Evolutionary conservation across 1,140 invertebrate genomes (phyloP).

Genomic region (Drosophila fuyamai): DNA sequence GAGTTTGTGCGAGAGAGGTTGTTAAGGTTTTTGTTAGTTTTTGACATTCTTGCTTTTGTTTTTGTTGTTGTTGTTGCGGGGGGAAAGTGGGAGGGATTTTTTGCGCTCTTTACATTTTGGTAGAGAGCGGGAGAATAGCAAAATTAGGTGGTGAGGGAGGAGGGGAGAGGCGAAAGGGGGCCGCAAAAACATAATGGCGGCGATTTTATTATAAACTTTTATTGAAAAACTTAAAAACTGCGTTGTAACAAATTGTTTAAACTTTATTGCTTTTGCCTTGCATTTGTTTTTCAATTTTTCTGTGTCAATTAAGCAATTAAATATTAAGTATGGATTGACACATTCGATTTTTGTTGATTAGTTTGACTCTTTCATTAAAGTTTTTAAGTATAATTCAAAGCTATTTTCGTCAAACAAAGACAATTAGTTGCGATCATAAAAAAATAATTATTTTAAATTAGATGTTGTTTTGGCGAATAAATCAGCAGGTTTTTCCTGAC

Average conservation of each 20-base stretch:
- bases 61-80: conserved; percentile 42
- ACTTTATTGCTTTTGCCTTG: conserved; percentile 58
- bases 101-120: conserved; percentile 18
- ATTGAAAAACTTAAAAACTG: conserved; percentile 76
- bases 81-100: conserved; percentile 29
- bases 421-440: too few relatives aligned
- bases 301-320: conserved; percentile 51
- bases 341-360: conserved; percentile 9
- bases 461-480: too few relatives aligned
- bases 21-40: conserved; percentile 73
- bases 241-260: conserved; percentile 80
- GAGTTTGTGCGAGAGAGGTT: conserved; percentile 38
- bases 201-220: conserved; percentile 69
- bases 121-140: conserved; percentile 15
- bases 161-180: conserved; percentile 15
- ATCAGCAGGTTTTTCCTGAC: too few relatives aligned
- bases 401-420: too few relatives aligned
- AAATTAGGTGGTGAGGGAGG: conserved; percentile 28
- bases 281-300: conserved; percentile 38
- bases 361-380: neutral
- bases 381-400: too few relatives aligned
- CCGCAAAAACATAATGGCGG: conserved; percentile 76
- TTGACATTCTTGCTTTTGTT: conserved; percentile 75
- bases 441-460: too few relatives aligned
- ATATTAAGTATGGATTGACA: conserved; percentile 43